Percentiles rank a stretch among this genome's conserved stretches.
Conservation (phyloP, 1,140 invertebrate species). For the Euglossa dilemma region DNA sequence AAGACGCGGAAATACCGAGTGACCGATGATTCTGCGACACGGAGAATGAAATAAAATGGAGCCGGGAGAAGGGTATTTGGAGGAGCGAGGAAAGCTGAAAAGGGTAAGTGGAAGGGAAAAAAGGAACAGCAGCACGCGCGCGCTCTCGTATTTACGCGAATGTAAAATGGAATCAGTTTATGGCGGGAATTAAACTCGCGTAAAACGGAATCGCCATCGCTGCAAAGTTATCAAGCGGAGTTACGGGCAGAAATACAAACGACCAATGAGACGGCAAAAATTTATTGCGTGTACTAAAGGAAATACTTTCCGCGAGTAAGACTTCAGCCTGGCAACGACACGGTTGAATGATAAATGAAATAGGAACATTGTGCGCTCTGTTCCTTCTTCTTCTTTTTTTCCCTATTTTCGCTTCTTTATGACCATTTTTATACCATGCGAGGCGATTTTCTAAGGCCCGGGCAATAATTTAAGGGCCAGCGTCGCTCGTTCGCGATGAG, state of each 20-base stretch:
- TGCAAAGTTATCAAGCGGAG: constrained; percentile 59
- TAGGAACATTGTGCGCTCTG: not conserved
- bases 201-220: constrained; percentile 56
- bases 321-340: constrained; percentile 25
- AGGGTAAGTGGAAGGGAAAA: constrained; percentile 29
- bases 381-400: not conserved
- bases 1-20: constrained; percentile 5
- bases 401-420: not conserved
- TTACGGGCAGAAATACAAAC: constrained; percentile 65
- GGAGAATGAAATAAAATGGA: not conserved
- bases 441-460: not conserved
- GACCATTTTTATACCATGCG: constrained; percentile 7
- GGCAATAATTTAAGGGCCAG: not conserved
- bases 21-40: not conserved
- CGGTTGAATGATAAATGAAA: constrained; percentile 39
- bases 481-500: not conserved
- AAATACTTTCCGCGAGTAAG: constrained; percentile 36
- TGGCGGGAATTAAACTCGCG: constrained; percentile 55
- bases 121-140: constrained; percentile 5
- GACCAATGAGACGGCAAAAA: constrained; percentile 60
- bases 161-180: constrained; percentile 65
- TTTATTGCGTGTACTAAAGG: constrained; percentile 47
- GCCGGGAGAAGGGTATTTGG: not conserved
- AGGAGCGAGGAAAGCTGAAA: not conserved
- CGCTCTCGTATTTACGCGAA: constrained; percentile 42